Conservation (phyloP, 2,797 vertebrate genomes). For the Psittacula derbiana region DNA sequence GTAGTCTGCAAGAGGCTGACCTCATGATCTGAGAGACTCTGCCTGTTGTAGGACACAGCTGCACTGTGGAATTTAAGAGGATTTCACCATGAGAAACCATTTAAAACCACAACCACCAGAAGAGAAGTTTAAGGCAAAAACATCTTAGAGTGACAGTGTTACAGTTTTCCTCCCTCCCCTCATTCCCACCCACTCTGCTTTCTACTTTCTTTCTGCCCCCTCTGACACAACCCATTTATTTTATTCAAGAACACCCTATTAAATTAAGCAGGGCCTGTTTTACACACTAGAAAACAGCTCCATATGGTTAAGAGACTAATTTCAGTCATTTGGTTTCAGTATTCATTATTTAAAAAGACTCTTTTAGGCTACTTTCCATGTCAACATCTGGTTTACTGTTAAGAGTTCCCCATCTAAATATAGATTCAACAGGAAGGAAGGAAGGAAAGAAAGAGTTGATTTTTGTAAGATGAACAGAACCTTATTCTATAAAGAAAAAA, state of each 20-base stretch:
- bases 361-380: conserved; percentile 35
- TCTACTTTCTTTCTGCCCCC: not conserved
- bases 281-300: not conserved
- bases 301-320: conserved; percentile 16
- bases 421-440: conserved; percentile 44
- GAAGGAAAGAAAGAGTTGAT: conserved; percentile 24
- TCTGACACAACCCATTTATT: not conserved
- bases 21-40: not conserved
- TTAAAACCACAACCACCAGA: not conserved
- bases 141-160: not conserved
- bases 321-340: conserved; percentile 12
- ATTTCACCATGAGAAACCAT: not conserved
- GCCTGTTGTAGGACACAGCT: not conserved
- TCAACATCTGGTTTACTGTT: conserved; percentile 55
- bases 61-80: not conserved
- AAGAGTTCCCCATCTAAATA: conserved; percentile 40
- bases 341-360: not conserved
- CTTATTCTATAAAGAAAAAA: not conserved
- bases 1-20: not conserved
- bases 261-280: conserved; percentile 22
- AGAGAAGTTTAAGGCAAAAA: not conserved
- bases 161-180: not conserved
- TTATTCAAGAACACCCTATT: not conserved
- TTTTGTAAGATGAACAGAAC: conserved; percentile 26
- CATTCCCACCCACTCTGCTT: not conserved